Evolutionary conservation across 2,797 vertebrate genomes (phyloP).

Genomic region (Salmo trutta): DNA sequence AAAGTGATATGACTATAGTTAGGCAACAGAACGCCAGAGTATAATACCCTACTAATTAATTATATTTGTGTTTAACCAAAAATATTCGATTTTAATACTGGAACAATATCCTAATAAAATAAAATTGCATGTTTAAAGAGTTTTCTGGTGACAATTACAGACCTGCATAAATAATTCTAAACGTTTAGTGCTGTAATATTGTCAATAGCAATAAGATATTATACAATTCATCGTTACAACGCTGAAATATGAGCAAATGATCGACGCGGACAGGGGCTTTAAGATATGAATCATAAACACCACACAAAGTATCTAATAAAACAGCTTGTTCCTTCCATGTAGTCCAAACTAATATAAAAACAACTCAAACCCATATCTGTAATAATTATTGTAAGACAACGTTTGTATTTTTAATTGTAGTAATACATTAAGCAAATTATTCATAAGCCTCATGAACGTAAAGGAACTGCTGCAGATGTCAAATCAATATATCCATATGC

Average conservation of each 20-base stretch:
- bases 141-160: neutral
- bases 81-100: neutral
- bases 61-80: neutral
- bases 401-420: neutral
- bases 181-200: neutral
- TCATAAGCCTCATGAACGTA: neutral
- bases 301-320: constrained; percentile 36
- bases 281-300: constrained; percentile 36
- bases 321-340: neutral
- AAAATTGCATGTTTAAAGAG: neutral
- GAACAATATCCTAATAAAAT: neutral
- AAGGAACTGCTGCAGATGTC: neutral
- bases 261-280: neutral
- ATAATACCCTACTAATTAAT: too few relatives aligned
- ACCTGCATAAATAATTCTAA: neutral
- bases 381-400: neutral
- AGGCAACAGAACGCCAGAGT: too few relatives aligned
- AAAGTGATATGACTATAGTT: too few relatives aligned
- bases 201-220: neutral
- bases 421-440: neutral
- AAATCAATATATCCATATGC: neutral
- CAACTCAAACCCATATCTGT: neutral
- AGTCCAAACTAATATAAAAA: neutral
- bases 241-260: neutral
- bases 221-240: neutral